Evolutionary conservation across 2,888 invertebrate genomes (phyloP).

Genomic region (Emmelina monodactyla): DNA sequence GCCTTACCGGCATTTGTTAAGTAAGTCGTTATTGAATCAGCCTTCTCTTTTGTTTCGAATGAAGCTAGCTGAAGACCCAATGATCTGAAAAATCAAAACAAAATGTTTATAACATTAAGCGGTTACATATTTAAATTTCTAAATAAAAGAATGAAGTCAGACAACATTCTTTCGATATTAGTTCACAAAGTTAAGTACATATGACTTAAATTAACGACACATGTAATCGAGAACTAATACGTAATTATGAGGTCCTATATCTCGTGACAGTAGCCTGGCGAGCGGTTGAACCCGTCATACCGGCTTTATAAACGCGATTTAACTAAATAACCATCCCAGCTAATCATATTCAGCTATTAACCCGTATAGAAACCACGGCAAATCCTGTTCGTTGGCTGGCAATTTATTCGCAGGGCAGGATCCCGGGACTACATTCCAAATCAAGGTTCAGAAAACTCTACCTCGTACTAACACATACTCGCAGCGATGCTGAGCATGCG

Average conservation of each 20-base stretch:
- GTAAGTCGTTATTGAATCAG: constrained; percentile 83
- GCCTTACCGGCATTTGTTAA: constrained; percentile 77
- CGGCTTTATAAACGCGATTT: constrained; percentile 32
- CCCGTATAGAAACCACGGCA: constrained; percentile 28
- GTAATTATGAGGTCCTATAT: background rate
- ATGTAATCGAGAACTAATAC: too few species aligned
- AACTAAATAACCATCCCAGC: constrained; percentile 37
- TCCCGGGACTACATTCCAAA: constrained; percentile 47
- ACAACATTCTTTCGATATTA: too few species aligned
- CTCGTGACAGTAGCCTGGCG: background rate
- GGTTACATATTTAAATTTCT: background rate
- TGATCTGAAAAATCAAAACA: constrained; percentile 61
- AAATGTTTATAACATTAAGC: constrained; percentile 3
- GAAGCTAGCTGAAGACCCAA: constrained; percentile 85
- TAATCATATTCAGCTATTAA: constrained; percentile 48
- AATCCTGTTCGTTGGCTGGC: constrained; percentile 49
- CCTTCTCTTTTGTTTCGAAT: constrained; percentile 87
- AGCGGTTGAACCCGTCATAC: constrained; percentile 20
- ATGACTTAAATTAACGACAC: too few species aligned
- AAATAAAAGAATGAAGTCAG: background rate
- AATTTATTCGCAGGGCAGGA: constrained; percentile 55
- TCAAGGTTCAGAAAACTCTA: constrained; percentile 42
- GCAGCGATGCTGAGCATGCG: too few species aligned
- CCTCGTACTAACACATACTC: constrained; percentile 36
- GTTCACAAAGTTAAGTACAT: too few species aligned